These are phyloP conservation scores for Laticauda colubrina DNA, from an alignment of 2,113 vertebrate species.

Conservation along the genomic window DNA sequence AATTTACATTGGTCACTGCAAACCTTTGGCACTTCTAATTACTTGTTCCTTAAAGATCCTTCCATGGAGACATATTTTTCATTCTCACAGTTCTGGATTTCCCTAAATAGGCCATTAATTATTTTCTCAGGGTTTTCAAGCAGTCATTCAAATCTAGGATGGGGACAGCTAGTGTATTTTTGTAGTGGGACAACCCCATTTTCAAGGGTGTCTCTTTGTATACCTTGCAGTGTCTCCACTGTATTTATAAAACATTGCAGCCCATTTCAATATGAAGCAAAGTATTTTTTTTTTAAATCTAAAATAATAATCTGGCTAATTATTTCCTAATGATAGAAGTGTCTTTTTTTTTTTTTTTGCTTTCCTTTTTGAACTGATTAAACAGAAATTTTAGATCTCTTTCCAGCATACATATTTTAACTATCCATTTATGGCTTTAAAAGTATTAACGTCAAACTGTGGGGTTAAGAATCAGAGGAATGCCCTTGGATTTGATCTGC, in stretches of 20 bases:
- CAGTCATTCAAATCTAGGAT: constrained; percentile 59
- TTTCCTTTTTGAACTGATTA: constrained; percentile 12
- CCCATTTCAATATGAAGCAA: constrained; percentile 61
- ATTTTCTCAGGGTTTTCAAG: constrained; percentile 74
- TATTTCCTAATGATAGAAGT: neutral
- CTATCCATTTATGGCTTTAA: constrained; percentile 27
- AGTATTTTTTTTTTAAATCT: constrained; percentile 50
- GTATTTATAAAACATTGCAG: constrained; percentile 19
- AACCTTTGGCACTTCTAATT: constrained; percentile 75
- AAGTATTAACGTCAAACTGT: constrained; percentile 20
- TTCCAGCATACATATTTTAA: neutral
- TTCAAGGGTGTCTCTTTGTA: constrained; percentile 51
- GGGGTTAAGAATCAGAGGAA: constrained; percentile 54
- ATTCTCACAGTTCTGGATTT: constrained; percentile 72
- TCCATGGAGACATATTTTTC: constrained; percentile 74
- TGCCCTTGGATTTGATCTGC: constrained; percentile 41
- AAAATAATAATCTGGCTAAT: constrained; percentile 57
- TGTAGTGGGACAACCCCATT: constrained; percentile 33
- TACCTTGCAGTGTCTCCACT: neutral
- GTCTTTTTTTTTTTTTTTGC: neutral
- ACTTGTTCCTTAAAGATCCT: constrained; percentile 81
- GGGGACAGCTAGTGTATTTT: constrained; percentile 32
- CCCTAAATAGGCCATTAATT: constrained; percentile 78
- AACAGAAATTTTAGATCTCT: constrained; percentile 20
- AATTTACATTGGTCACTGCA: constrained; percentile 75